Evolutionary conservation across 2,113 vertebrate species (phyloP).

Genomic region (Cyanistes caeruleus): DNA sequence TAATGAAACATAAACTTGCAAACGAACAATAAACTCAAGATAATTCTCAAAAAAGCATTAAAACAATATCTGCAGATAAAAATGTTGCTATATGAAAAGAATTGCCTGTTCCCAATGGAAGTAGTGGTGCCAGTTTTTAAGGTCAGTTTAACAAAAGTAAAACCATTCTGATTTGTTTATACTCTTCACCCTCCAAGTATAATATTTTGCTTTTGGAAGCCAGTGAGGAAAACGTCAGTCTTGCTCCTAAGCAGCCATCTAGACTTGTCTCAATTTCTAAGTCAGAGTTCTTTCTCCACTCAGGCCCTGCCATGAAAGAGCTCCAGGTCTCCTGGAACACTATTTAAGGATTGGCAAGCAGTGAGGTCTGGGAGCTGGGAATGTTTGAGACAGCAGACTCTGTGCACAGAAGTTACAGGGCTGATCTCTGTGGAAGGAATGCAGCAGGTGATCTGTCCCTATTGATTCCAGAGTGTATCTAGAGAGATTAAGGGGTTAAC

Average conservation of each 20-base stretch:
- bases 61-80: background rate
- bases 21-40: background rate
- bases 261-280: background rate
- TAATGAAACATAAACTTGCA: background rate
- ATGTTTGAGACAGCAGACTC: rapidly evolving
- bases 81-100: background rate
- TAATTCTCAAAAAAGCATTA: rapidly evolving
- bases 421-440: background rate
- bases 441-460: background rate
- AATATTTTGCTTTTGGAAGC: background rate
- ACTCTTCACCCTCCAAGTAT: background rate
- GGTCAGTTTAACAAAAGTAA: background rate
- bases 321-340: background rate
- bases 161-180: background rate
- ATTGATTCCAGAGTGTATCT: rapidly evolving
- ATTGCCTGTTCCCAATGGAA: background rate
- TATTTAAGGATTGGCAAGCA: background rate
- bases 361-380: background rate
- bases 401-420: background rate
- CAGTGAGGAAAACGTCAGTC: background rate
- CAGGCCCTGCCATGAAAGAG: background rate
- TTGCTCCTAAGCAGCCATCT: background rate
- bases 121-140: background rate
- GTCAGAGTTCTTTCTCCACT: background rate
- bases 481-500: background rate